Evolutionary conservation across 2,797 vertebrate species (phyloP), one percentile per base, ranked within the genome.

Genomic region (Sebastes glaucus): DNA sequence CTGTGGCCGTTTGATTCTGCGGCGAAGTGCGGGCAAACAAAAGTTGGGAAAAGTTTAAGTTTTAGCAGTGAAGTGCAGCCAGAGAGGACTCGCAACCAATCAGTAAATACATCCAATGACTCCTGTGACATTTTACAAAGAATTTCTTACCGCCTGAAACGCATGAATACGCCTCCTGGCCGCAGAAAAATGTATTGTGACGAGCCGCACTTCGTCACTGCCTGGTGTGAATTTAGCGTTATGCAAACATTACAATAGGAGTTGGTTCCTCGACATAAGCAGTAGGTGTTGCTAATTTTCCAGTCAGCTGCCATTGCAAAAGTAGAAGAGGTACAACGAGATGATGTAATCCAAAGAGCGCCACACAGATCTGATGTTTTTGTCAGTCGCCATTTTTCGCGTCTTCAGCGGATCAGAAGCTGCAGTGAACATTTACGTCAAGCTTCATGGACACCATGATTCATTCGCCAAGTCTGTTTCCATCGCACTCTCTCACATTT

Each of bases 131-230:
- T 46, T 6, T 46, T 18, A 52, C 3, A 20, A n/a, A 52, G 49
- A 52, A 52, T n/a, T 10, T 52, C 28, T 57, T 52, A 18, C 16
- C 42, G 6, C 42, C 42, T 46, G 42, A 46, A 18, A 46, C 7
- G 6, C 42, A 7, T 7, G 6, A 46, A 46, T 3, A 18, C 42
- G 16, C 16, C 0, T 46, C 42, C 42, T 7, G 16, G 42, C 42
- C 16, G 3, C 42, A 18, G 42, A 46, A 46, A 18, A 46, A 46
- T 46, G 16, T 18, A 46, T 3, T 0, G 14, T 1, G 16, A 0
- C 16, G 42, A 18, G 42, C 42, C 42, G 6, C 42, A 46, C 42
- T 46, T 46, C 1, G 42, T 7, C 42, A 0, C 6, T 18, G 16
- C 0, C 14, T 18, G 42, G 6, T 46, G 42, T 16, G 42, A 46